Evolutionary conservation across 2,888 invertebrate genomes (phyloP), one percentile per base, ranked within the genome.

Genomic region (Elmis aenea): DNA sequence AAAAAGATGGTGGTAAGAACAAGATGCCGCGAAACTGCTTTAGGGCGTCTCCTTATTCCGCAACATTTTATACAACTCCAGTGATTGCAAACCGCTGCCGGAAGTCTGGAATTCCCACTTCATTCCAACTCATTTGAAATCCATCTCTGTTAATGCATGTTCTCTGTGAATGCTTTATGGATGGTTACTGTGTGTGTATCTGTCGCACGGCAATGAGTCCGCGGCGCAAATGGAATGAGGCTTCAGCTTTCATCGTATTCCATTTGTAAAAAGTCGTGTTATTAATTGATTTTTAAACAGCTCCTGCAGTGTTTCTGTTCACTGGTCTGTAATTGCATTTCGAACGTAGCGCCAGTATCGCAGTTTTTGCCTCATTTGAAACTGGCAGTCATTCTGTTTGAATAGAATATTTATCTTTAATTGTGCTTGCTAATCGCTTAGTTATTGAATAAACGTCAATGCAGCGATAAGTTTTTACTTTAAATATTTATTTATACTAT

Each of bases 221-320:
- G 18, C 18, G 8, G 18, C 18, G 18, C 18, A 18, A 18, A 18
- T 18, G 18, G 18, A 23, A 35, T 35, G 24, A 15, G 9, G 14
- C 36, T 37, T 30, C 30, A 9, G 30, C 29, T 37, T 31, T 37
- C 26, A 37, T 37, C 21, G 24, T 25, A 26, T 33, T 30, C 26
- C 26, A 18, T 18, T 18, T 18, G 18, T 18, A 40, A 30, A 16
- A 33, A 35, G 13, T 31, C 21, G 10, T 21, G 30, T 40, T 40
- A 40, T 40, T 40, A 40, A 40, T 40, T 27, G 31, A 34, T 35
- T 40, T 40, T 40, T 40, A 40, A 40, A 40, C 33, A 20, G 26
- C 14, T 20, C 23, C 13, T 13, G 30, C 10, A 23, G 6, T 31
- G 39, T 39, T 33, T 20, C 21, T 35, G 40, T 35, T 21, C 32